A percentile compares a stretch with the other conserved stretches of the same genome.
Conservation (phyloP, 2,888 invertebrate genomes). For the Cactoblastis cactorum region DNA sequence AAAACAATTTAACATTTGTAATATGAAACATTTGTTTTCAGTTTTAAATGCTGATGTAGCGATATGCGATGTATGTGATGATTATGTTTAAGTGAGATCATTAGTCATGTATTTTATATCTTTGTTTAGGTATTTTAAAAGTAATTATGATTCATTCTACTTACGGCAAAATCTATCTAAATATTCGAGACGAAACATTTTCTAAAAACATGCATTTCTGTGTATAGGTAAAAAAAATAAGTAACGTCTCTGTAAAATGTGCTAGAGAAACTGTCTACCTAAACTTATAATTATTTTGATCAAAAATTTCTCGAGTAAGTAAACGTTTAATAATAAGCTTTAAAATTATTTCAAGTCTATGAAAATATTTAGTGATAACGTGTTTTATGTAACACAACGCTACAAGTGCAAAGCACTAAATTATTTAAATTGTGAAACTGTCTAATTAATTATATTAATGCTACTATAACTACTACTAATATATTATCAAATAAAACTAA, state of each 20-base stretch:
- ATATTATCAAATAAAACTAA: too few relatives aligned
- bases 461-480: neutral
- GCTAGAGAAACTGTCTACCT: neutral
- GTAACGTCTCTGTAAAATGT: neutral
- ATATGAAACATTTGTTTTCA: too few relatives aligned
- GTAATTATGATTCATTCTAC: neutral
- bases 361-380: neutral
- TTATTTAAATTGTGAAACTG: neutral
- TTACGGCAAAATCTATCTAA: too few relatives aligned
- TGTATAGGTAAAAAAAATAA: neutral
- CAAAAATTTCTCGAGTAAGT: neutral
- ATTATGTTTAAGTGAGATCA: too few relatives aligned
- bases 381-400: neutral
- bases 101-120: too few relatives aligned
- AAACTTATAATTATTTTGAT: neutral
- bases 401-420: conserved; percentile 2
- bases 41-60: too few relatives aligned
- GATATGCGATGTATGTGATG: too few relatives aligned
- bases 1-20: too few relatives aligned
- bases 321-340: conserved; percentile 1
- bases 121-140: too few relatives aligned
- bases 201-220: conserved; percentile 1
- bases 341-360: neutral
- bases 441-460: neutral
- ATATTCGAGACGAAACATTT: neutral